Evolutionary conservation across 2,113 vertebrate genomes (phyloP).

Genomic region (Lophius piscatorius): DNA sequence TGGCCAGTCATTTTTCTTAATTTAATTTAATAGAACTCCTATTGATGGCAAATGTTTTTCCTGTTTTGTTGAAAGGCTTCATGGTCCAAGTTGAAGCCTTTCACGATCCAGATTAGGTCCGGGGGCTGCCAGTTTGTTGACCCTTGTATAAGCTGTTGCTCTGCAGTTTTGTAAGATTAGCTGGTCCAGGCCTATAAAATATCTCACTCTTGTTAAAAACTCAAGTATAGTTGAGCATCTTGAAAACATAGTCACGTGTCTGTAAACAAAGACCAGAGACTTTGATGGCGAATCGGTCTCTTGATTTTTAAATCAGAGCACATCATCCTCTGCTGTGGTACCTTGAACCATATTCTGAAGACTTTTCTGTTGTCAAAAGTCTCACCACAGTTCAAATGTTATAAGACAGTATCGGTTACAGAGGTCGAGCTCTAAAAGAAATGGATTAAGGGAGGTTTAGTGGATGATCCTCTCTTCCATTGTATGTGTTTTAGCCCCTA

Average conservation of each 20-base stretch:
- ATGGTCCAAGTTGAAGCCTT: too few relatives aligned
- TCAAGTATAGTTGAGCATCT: conserved; percentile 9
- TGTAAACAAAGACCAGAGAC: conserved; percentile 37
- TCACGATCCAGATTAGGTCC: too few relatives aligned
- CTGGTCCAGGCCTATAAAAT: too few relatives aligned
- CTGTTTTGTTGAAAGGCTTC: too few relatives aligned
- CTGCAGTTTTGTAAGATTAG: conserved; percentile 15
- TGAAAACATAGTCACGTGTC: conserved; percentile 54
- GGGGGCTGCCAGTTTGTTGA: too few relatives aligned
- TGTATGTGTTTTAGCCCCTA: conserved; percentile 57
- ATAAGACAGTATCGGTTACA: conserved; percentile 37
- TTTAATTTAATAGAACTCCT: too few relatives aligned
- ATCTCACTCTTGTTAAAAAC: conserved; percentile 42
- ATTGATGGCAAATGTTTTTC: too few relatives aligned
- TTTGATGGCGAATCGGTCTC: conserved; percentile 17
- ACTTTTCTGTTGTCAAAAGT: conserved; percentile 23
- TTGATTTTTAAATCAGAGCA: conserved; percentile 21
- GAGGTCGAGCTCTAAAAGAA: conserved; percentile 62
- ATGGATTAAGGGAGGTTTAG: conserved; percentile 66
- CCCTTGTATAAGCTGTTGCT: conserved; percentile 14
- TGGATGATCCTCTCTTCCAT: conserved; percentile 58
- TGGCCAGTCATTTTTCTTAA: too few relatives aligned
- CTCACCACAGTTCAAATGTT: conserved; percentile 42
- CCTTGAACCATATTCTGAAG: conserved; percentile 18
- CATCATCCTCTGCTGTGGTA: conserved; percentile 10